Percentiles rank a stretch among this genome's conserved stretches.
These are phyloP conservation scores for Chrysochloris asiatica DNA, from an alignment of 2,113 vertebrate species.

Conservation along the genomic window DNA sequence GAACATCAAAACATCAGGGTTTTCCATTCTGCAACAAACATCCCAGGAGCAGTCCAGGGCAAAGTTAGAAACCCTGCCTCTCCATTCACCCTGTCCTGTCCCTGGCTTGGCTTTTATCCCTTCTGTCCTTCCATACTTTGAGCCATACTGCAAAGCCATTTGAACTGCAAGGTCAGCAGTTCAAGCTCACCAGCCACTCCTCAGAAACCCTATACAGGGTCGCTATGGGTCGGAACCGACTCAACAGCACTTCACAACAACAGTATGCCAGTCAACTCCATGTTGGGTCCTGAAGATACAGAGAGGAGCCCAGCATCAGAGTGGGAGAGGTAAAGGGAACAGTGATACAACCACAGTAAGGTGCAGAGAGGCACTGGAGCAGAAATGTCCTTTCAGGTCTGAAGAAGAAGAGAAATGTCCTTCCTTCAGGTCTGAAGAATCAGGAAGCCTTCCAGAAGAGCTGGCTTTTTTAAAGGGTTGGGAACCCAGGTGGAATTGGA, in stretches of 20 bases:
- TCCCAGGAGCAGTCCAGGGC: background rate
- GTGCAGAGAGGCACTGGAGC: background rate
- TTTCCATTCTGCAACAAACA: background rate
- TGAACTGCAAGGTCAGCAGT: too few species aligned
- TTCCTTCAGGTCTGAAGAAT: background rate
- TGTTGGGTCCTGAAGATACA: background rate
- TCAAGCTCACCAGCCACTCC: too few species aligned
- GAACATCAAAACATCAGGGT: background rate
- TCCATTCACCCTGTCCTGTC: background rate
- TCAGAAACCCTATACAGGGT: too few species aligned
- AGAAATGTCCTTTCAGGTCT: background rate
- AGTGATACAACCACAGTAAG: background rate
- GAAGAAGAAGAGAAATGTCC: background rate
- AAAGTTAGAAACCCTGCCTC: background rate
- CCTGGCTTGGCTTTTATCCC: too few species aligned
- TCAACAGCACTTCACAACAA: background rate
- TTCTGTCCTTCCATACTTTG: background rate
- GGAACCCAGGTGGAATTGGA: background rate
- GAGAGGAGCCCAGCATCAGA: background rate
- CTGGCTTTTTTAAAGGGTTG: background rate
- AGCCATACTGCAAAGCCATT: too few species aligned
- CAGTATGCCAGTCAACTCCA: background rate
- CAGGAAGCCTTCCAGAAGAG: background rate
- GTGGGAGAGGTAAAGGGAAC: accelerated
- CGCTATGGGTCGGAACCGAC: too few species aligned